A percentile compares a stretch with the other conserved stretches of the same genome.
Evolutionary conservation across 2,113 vertebrate genomes (phyloP).

Genomic region (Numenius arquata): DNA sequence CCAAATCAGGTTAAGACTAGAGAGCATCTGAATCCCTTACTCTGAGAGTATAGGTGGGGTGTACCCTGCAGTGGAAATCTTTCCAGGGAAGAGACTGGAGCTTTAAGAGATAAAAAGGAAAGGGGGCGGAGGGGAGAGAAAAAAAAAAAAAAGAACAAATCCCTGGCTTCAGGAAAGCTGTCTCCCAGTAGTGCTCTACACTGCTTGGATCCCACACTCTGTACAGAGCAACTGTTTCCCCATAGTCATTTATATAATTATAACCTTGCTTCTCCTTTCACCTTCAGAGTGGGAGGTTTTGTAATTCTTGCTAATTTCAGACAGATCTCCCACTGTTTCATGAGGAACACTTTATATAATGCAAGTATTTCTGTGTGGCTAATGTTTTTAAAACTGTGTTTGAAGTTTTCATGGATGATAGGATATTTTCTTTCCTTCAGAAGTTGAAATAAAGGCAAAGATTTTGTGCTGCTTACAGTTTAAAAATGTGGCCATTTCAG

Average conservation of each 20-base stretch:
- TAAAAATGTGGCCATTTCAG: not conserved
- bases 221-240: constrained; percentile 38
- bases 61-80: accelerated
- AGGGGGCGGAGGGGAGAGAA: not conserved
- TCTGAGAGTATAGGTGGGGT: not conserved
- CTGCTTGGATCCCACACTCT: constrained; percentile 32
- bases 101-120: not conserved
- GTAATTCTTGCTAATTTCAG: constrained; percentile 59
- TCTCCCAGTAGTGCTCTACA: not conserved
- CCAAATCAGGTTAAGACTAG: not conserved
- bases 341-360: constrained; percentile 53
- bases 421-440: not conserved
- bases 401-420: not conserved
- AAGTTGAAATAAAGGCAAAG: not conserved
- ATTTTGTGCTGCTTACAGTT: not conserved
- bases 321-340: constrained; percentile 41
- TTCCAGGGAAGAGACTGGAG: not conserved
- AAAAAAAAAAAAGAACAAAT: not conserved
- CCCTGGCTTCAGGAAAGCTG: not conserved
- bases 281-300: constrained; percentile 65
- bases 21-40: not conserved
- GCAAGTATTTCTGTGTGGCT: constrained; percentile 16
- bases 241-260: constrained; percentile 64
- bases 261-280: constrained; percentile 60
- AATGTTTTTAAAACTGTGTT: constrained; percentile 11